Percentiles rank a stretch among this genome's conserved stretches.
These are phyloP conservation scores for Cebus imitator DNA, from an alignment of 2,113 vertebrate species.

Conservation along the genomic window DNA sequence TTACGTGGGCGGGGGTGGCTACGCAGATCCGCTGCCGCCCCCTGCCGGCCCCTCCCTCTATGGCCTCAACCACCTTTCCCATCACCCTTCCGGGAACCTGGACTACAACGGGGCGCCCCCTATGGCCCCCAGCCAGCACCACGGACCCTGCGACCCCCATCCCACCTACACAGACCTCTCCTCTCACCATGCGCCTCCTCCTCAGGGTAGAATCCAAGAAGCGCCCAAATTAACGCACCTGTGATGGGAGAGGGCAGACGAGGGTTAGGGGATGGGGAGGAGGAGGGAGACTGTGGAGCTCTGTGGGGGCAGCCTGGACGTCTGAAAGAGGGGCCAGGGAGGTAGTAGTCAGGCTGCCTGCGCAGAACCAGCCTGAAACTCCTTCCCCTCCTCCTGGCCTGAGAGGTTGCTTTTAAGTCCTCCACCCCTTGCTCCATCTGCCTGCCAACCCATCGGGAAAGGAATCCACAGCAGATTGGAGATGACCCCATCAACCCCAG, in stretches of 20 bases:
- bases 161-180: conserved; percentile 96
- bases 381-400: background rate
- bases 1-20: conserved; percentile 94
- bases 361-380: background rate
- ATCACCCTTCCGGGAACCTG: conserved; percentile 93
- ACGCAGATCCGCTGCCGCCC: conserved; percentile 93
- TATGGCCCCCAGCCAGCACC: conserved; percentile 92
- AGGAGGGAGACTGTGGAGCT: background rate
- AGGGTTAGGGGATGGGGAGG: background rate
- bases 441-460: conserved; percentile 30
- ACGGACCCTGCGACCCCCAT: conserved; percentile 94
- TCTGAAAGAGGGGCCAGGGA: background rate
- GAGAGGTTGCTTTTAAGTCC: conserved; percentile 8
- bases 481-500: conserved; percentile 17
- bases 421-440: conserved; percentile 23
- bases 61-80: conserved; percentile 94
- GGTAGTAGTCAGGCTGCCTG: background rate
- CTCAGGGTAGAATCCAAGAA: conserved; percentile 99
- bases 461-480: background rate
- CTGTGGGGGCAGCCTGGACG: background rate
- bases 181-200: conserved; percentile 92
- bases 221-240: conserved; percentile 99
- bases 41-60: conserved; percentile 94
- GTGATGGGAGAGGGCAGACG: conserved; percentile 85
- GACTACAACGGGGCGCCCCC: conserved; percentile 94